Evolutionary conservation across 2,888 invertebrate genomes (phyloP), one percentile per base, ranked within the genome.

Genomic region (Eurytoma adleriae): DNA sequence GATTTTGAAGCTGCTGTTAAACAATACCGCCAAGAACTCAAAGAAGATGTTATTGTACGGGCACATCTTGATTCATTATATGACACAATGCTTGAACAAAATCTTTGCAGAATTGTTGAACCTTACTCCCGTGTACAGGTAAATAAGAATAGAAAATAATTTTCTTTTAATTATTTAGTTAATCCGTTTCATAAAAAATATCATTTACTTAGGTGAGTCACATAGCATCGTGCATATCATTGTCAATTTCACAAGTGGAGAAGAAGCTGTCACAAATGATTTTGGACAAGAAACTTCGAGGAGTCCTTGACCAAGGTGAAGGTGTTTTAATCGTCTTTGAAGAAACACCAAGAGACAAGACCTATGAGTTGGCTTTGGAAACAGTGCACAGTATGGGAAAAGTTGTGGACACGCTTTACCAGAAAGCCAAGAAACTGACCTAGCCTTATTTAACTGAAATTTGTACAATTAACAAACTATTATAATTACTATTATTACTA

Each of bases 211-310:
- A 90, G 89, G 96, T 96, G 10, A 95, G 96, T 83, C 97, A 98
- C 91, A 96, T 99, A 85, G 97, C 98, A 40, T 95, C 95, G 85
- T 94, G 96, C 86, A 99, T 99, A 92, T 96, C 97, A 87, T 93
- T 99, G 82, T 96, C 97, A 14, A 95, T 97, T 94, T 92, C 95
- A 67, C 94, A 96, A 92, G 99, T 99, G 73, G 99, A 99, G 92
- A 98, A 98, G 92, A 99, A 99, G 92, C 92, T 99, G 80, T 99
- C 99, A 70, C 99, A 99, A 92, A 99, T 99, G 99, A 99, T 99
- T 90, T 92, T 99, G 91, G 99, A 99, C 91, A 97, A 98, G 89
- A 99, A 99, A 92, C 95, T 99, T 86, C 94, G 96, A 92, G 99
- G 99, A 27, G 99, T 99, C 86, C 93, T 99, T 85, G 99, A 99